Percentiles rank a stretch among this genome's conserved stretches.
Evolutionary conservation across 2,113 vertebrate genomes (phyloP).

Genomic region (Pseudorasbora parva): DNA sequence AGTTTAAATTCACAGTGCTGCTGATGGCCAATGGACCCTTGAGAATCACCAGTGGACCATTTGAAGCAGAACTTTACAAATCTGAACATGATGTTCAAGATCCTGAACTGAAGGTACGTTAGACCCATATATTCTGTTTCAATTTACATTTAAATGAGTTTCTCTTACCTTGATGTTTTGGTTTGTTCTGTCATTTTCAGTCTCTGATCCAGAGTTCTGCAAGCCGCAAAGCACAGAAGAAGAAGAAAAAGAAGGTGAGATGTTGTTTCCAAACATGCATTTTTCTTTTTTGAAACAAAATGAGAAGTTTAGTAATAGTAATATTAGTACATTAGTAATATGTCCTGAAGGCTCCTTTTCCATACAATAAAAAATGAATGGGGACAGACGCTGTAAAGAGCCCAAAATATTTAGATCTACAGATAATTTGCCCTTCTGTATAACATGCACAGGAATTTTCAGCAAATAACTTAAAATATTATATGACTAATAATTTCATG

Average conservation of each 20-base stretch:
- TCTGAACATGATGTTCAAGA: slow-evolving; percentile 94
- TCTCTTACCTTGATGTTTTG: background rate
- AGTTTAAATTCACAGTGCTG: slow-evolving; percentile 98
- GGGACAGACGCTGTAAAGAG: no score
- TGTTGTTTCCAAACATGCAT: background rate
- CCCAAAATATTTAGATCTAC: no score
- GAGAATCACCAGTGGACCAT: slow-evolving; percentile 92
- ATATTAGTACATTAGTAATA: no score
- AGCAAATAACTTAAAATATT: background rate
- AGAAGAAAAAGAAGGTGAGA: slow-evolving; percentile 99
- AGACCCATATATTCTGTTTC: background rate
- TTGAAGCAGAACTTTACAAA: slow-evolving; percentile 90
- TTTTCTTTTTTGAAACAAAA: background rate
- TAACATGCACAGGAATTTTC: background rate
- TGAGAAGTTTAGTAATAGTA: background rate
- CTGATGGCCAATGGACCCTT: slow-evolving; percentile 97
- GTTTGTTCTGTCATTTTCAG: slow-evolving; percentile 66
- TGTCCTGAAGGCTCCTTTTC: no score
- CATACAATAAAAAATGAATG: no score
- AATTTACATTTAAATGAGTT: background rate
- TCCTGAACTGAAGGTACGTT: slow-evolving; percentile 88
- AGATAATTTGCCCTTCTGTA: background rate
- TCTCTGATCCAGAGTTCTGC: slow-evolving; percentile 95
- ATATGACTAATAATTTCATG: no score
- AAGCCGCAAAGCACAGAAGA: slow-evolving; percentile 97